phyloP scores from a whole-genome alignment of 2,888 invertebrate genomes.

The Melolontha melolontha region DNA sequence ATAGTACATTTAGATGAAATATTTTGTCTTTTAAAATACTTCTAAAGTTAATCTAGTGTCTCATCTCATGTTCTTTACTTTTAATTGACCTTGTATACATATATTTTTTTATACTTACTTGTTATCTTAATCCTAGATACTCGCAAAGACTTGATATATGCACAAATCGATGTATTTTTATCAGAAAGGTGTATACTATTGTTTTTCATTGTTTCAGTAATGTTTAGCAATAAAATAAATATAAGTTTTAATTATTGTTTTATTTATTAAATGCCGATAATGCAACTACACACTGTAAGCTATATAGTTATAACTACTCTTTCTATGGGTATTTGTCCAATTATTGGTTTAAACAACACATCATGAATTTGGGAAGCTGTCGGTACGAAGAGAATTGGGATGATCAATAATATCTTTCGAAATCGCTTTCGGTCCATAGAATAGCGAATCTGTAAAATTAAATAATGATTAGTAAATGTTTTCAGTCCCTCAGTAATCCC shows the following conservation, averaged over 20 bases:
- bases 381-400: constrained; percentile 58
- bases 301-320: constrained; percentile 64
- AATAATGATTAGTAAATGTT: no score
- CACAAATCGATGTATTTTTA: constrained; percentile 44
- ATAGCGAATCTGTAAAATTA: constrained; percentile 48
- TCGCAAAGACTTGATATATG: constrained; percentile 37
- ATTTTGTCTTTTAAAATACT: background rate
- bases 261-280: constrained; percentile 7
- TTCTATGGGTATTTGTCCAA: constrained; percentile 63
- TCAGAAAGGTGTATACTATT: constrained; percentile 20
- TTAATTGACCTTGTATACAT: constrained; percentile 7
- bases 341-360: constrained; percentile 62
- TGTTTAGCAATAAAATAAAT: constrained; percentile 34
- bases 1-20: no score
- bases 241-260: constrained; percentile 23
- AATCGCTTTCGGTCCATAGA: constrained; percentile 53
- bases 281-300: constrained; percentile 4
- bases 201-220: constrained; percentile 29
- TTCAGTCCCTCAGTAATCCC: no score
- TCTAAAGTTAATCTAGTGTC: background rate
- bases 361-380: constrained; percentile 56
- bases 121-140: constrained; percentile 24
- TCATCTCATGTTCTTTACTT: background rate
- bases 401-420: constrained; percentile 54
- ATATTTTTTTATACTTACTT: background rate